Percentiles rank a stretch among this genome's conserved stretches.
These are phyloP conservation scores for Araneus ventricosus DNA, from an alignment of 1,140 invertebrate genomes.

Conservation along the genomic window DNA sequence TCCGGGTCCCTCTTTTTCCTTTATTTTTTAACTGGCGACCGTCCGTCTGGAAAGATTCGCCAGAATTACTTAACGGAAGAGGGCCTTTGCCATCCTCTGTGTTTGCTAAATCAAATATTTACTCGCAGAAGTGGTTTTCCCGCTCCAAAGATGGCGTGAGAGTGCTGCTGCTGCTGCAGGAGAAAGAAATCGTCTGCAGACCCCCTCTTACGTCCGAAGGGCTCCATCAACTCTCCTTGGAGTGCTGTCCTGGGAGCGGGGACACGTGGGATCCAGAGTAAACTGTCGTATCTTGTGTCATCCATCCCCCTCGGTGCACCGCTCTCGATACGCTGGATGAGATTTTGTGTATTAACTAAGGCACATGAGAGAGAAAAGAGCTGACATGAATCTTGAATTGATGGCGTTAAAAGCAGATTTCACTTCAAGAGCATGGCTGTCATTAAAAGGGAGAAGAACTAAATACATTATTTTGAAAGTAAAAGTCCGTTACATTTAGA, in stretches of 20 bases:
- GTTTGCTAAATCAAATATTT: slow-evolving; percentile 63
- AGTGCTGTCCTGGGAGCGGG: background rate
- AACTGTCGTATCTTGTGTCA: slow-evolving; percentile 6
- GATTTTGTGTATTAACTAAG: background rate
- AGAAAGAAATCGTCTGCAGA: background rate
- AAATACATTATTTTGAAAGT: too few relatives aligned
- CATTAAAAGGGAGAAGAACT: too few relatives aligned
- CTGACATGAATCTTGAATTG: background rate
- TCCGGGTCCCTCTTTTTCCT: background rate
- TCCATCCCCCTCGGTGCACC: background rate
- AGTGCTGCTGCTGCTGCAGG: background rate
- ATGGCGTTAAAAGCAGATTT: background rate
- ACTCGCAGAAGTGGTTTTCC: slow-evolving; percentile 49
- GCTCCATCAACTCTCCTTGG: background rate
- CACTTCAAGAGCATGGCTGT: too few relatives aligned
- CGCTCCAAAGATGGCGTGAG: slow-evolving; percentile 10
- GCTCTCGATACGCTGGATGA: background rate
- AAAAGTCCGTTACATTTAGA: too few relatives aligned
- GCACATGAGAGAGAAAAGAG: background rate
- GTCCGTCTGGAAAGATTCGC: slow-evolving; percentile 19
- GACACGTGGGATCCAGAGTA: background rate
- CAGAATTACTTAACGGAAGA: slow-evolving; percentile 38
- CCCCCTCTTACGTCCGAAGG: background rate
- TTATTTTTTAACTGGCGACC: background rate
- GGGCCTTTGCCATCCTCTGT: background rate